Evolutionary conservation across 2,797 vertebrate genomes (phyloP).

Genomic region (Hydrocynus forskahlii): DNA sequence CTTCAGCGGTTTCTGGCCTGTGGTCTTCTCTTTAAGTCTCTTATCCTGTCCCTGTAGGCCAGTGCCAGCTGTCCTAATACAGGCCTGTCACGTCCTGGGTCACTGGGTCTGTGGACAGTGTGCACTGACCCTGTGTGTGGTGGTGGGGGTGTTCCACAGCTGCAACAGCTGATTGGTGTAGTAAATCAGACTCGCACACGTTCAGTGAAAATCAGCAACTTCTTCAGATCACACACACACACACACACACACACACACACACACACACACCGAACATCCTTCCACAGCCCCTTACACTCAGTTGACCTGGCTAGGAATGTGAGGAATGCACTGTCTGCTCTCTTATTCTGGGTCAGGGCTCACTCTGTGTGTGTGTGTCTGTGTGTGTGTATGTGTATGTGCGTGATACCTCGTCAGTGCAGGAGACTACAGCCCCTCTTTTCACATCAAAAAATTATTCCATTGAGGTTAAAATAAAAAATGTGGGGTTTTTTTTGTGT

Average conservation of each 20-base stretch:
- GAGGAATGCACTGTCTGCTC: slow-evolving; percentile 41
- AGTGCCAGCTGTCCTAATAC: slow-evolving; percentile 38
- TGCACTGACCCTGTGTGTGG: background rate
- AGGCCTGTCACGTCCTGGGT: slow-evolving; percentile 20
- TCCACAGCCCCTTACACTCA: slow-evolving; percentile 34
- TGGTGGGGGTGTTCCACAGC: slow-evolving; percentile 11
- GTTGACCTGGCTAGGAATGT: slow-evolving; percentile 50
- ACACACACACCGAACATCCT: background rate
- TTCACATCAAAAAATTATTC: background rate
- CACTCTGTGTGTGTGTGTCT: background rate
- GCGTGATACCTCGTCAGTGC: background rate
- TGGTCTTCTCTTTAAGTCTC: background rate
- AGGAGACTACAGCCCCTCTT: background rate
- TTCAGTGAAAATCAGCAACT: background rate
- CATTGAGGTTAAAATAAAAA: background rate
- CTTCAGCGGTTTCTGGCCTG: background rate
- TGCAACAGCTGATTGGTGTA: slow-evolving; percentile 13
- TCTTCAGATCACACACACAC: background rate
- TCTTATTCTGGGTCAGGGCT: slow-evolving; percentile 36
- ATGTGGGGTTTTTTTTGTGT: no score
- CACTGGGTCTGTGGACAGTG: slow-evolving; percentile 16
- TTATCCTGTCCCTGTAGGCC: background rate
- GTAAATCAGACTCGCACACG: background rate
- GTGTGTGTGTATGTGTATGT: background rate
- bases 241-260: background rate